phyloP scores from a whole-genome alignment of 2,888 invertebrate genomes.

The Spisula subtruncata region DNA sequence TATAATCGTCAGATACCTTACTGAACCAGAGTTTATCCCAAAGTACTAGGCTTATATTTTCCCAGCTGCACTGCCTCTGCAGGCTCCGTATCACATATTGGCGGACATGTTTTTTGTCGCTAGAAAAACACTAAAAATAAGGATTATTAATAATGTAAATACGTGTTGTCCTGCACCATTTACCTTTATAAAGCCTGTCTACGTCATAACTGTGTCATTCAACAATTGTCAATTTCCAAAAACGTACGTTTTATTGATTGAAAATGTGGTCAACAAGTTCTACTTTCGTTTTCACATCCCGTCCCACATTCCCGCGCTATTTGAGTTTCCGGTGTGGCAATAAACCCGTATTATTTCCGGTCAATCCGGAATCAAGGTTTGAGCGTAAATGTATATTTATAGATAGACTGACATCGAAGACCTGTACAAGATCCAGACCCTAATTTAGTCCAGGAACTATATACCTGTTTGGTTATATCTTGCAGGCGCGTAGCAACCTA shows the following conservation, averaged over 20 bases:
- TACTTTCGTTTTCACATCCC: not conserved
- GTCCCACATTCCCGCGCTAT: conserved; percentile 19
- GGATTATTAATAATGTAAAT: not conserved
- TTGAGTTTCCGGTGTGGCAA: not conserved
- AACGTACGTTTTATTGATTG: not conserved
- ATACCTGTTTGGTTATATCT: no score
- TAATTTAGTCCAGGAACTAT: no score
- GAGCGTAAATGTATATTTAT: no score
- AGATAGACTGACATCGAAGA: no score
- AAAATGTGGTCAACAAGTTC: not conserved
- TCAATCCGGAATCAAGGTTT: no score
- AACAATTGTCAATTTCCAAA: not conserved
- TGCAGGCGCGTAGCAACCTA: no score
- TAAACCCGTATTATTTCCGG: no score
- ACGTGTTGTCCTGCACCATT: not conserved
- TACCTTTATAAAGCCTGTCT: not conserved
- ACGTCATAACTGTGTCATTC: not conserved
- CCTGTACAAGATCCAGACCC: no score
- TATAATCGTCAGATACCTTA: not conserved
- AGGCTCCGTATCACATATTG: not conserved
- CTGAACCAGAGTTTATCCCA: not conserved
- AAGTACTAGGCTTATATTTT: not conserved
- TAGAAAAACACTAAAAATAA: not conserved
- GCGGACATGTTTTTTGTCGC: not conserved
- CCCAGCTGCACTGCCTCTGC: no score